Conservation (phyloP, 2,888 invertebrate genomes). For the Apodemia hepburni region DNA sequence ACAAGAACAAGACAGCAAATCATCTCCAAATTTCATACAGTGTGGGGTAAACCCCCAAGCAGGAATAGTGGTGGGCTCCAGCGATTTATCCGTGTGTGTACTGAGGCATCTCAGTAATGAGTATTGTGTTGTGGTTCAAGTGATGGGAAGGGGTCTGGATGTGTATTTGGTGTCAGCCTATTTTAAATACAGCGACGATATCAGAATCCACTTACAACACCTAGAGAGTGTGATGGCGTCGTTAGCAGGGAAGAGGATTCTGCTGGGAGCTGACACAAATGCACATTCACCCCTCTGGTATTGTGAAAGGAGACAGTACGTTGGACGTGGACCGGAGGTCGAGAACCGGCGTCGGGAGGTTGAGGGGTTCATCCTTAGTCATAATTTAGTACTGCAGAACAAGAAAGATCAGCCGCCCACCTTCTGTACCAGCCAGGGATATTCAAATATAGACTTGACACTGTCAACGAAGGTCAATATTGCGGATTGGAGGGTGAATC, state of each 20-base stretch:
- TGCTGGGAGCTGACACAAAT: constrained; percentile 34
- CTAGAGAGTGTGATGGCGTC: constrained; percentile 25
- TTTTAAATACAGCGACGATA: constrained; percentile 31
- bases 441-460: constrained; percentile 38
- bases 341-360: neutral
- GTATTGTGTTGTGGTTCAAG: constrained; percentile 29
- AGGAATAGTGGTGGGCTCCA: neutral
- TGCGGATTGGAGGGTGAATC: neutral
- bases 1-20: neutral
- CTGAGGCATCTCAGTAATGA: constrained; percentile 28
- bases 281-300: constrained; percentile 38
- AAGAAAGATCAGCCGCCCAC: constrained; percentile 26
- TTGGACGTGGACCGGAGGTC: constrained; percentile 14
- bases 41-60: no score
- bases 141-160: neutral
- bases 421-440: constrained; percentile 26
- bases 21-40: neutral
- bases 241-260: constrained; percentile 13
- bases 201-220: constrained; percentile 27
- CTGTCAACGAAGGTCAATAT: neutral
- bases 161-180: constrained; percentile 31
- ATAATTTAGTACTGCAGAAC: constrained; percentile 25
- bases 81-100: no score
- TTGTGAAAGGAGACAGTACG: constrained; percentile 22
- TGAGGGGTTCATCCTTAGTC: constrained; percentile 22